These are phyloP conservation scores for Ceraclea dissimilis DNA, from an alignment of 2,888 invertebrate species.

Conservation along the genomic window DNA sequence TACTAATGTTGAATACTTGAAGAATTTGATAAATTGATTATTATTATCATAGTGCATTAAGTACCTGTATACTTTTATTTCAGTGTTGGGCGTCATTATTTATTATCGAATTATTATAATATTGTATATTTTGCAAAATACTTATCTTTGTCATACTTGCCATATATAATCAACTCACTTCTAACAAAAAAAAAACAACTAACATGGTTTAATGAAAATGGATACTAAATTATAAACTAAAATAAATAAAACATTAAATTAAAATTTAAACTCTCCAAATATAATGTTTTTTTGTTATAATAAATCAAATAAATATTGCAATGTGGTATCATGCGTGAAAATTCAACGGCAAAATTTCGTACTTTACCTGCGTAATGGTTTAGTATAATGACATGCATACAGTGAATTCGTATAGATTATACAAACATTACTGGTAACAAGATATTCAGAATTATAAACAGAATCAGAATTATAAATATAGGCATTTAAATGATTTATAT, in stretches of 20 bases:
- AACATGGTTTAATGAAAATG: neutral
- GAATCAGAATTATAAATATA: no score
- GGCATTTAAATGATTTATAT: no score
- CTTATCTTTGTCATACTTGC: neutral
- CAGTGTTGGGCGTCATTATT: slow-evolving; percentile 12
- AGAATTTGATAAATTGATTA: slow-evolving; percentile 8
- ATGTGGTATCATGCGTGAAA: neutral
- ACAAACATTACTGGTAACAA: no score
- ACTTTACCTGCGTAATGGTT: no score
- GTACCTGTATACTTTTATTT: slow-evolving; percentile 8
- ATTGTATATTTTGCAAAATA: slow-evolving; percentile 1
- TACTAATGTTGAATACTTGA: slow-evolving; percentile 9
- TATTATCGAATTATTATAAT: slow-evolving; percentile 2
- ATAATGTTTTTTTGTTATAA: neutral
- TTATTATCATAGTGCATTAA: slow-evolving; percentile 9
- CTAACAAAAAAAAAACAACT: neutral
- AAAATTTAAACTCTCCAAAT: neutral
- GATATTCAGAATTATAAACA: no score
- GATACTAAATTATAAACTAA: neutral
- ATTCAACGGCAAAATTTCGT: neutral
- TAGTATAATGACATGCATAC: no score
- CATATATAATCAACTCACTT: neutral
- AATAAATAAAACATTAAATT: neutral
- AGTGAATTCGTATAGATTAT: no score
- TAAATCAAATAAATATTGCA: neutral